phyloP scores from a whole-genome alignment of 2,888 invertebrate genomes.

The Leucophenga montana region DNA sequence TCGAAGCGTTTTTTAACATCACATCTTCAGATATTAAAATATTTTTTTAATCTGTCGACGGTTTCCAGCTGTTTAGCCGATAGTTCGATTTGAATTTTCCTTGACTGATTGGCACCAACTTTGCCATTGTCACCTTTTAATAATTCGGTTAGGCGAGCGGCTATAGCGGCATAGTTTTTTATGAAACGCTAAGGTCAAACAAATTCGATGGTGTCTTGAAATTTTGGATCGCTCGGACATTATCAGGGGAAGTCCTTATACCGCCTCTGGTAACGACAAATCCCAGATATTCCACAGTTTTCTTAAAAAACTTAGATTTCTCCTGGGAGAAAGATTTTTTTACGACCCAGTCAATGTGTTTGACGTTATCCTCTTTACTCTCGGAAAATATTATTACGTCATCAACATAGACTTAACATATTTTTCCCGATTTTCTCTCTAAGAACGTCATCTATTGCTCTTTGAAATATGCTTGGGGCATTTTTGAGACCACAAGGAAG shows the following conservation, averaged over 20 bases:
- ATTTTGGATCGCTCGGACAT: not conserved
- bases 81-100: no score
- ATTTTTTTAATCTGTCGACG: no score
- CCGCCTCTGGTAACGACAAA: not conserved
- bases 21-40: no score
- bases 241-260: not conserved
- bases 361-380: slow-evolving; percentile 18
- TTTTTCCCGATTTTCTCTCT: not conserved
- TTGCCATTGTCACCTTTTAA: not conserved
- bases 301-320: not conserved
- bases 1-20: no score
- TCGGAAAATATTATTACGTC: slow-evolving; percentile 19
- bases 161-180: not conserved
- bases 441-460: not conserved
- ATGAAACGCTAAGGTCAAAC: not conserved
- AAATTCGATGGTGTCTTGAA: not conserved
- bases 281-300: not conserved
- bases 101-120: no score
- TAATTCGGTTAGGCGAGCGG: not conserved
- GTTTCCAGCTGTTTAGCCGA: no score
- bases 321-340: not conserved
- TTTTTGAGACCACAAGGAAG: not conserved
- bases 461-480: not conserved
- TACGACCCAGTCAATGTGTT: slow-evolving; percentile 26
- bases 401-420: not conserved